Evolutionary conservation across 2,888 invertebrate genomes (phyloP).

Genomic region (Fragum sueziense): DNA sequence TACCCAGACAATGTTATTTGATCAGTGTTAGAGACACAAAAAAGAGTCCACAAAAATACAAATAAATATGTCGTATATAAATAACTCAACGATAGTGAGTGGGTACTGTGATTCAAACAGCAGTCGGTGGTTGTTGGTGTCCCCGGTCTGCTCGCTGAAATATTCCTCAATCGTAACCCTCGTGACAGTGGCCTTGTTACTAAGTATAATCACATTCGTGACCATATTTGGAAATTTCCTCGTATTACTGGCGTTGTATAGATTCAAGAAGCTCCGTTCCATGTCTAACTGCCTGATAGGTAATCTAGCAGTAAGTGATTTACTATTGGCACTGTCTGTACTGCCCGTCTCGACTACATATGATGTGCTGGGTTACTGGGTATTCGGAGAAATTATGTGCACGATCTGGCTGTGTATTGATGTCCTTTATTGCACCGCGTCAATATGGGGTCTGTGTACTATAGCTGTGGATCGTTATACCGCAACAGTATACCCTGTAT

Average conservation of each 20-base stretch:
- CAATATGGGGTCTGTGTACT: conserved; percentile 82
- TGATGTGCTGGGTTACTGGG: conserved; percentile 81
- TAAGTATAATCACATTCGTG: conserved; percentile 75
- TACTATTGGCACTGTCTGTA: conserved; percentile 80
- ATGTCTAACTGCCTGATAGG: conserved; percentile 82
- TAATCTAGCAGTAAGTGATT: conserved; percentile 82
- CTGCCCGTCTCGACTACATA: conserved; percentile 80
- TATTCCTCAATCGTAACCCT: conserved; percentile 69
- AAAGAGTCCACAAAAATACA: no score
- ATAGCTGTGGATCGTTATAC: conserved; percentile 82
- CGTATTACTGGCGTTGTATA: conserved; percentile 79
- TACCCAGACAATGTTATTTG: no score
- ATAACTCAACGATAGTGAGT: background rate
- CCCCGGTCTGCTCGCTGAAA: conserved; percentile 72
- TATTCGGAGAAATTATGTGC: conserved; percentile 80
- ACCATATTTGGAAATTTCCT: conserved; percentile 81
- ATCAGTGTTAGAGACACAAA: no score
- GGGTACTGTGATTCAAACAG: conserved; percentile 66
- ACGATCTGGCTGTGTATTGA: conserved; percentile 80
- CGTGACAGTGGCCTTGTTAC: conserved; percentile 73
- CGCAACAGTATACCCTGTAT: conserved; percentile 82
- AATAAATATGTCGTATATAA: no score
- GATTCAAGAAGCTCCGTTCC: conserved; percentile 78
- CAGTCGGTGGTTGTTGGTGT: conserved; percentile 67
- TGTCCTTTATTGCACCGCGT: conserved; percentile 82